phyloP scores from a whole-genome alignment of 2,113 vertebrate genomes.

The Cyrtonyx montezumae region DNA sequence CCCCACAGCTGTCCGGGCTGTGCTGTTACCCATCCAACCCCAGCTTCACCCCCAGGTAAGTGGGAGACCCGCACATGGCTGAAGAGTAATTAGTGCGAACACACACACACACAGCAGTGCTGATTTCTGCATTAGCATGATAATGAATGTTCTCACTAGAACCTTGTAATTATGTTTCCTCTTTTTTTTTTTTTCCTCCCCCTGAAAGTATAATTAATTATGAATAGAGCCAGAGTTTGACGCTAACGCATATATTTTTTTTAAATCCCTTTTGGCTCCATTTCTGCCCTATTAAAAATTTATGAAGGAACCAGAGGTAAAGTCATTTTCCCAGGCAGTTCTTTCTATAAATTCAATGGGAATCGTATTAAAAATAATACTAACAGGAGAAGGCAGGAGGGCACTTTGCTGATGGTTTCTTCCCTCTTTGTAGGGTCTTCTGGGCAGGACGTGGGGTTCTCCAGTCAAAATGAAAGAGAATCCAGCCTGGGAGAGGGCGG shows the following conservation, averaged over 20 bases:
- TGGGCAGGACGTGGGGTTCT: background rate
- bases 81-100: conserved; percentile 49
- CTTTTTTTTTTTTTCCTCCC: conserved; percentile 42
- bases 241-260: background rate
- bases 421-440: background rate
- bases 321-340: conserved; percentile 51
- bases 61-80: conserved; percentile 46
- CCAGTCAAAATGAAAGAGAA: background rate
- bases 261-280: conserved; percentile 63
- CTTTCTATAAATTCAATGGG: conserved; percentile 26
- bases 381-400: background rate
- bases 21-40: background rate
- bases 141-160: conserved; percentile 80
- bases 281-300: conserved; percentile 70
- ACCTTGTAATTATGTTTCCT: conserved; percentile 78
- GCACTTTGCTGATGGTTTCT: background rate
- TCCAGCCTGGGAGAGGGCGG: background rate
- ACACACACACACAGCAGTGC: conserved; percentile 7
- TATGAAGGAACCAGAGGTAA: conserved; percentile 56
- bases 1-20: background rate
- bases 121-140: conserved; percentile 75
- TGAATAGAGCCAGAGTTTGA: conserved; percentile 70
- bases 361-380: background rate
- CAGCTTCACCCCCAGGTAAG: background rate
- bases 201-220: conserved; percentile 78